Percentiles rank a stretch among this genome's conserved stretches.
These are phyloP conservation scores for Gallinago paraguaiae DNA, from an alignment of 2,113 vertebrate species.

Conservation along the genomic window DNA sequence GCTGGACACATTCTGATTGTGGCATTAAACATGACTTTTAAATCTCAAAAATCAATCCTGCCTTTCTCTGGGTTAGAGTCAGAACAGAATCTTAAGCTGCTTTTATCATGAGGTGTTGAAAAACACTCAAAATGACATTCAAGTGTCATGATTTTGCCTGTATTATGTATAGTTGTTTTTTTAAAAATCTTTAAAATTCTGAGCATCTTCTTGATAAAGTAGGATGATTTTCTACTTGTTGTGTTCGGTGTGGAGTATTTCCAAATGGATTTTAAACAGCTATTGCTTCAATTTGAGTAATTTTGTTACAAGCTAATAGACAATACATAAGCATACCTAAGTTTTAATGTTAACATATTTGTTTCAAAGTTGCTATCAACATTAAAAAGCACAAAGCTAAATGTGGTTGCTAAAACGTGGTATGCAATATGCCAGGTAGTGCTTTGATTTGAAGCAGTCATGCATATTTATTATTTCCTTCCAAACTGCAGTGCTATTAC, in stretches of 20 bases:
- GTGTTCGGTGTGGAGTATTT: conserved; percentile 73
- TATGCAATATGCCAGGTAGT: conserved; percentile 8
- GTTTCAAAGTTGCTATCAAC: conserved; percentile 63
- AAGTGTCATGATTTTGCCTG: conserved; percentile 74
- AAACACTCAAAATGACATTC: conserved; percentile 74
- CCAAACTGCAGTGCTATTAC: conserved; percentile 26
- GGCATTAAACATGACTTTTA: conserved; percentile 3
- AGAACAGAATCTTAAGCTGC: conserved; percentile 52
- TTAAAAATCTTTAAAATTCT: conserved; percentile 74
- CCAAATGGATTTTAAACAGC: conserved; percentile 74
- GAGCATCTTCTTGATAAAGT: conserved; percentile 76
- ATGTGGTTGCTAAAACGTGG: conserved; percentile 61
- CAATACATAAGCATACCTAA: conserved; percentile 34
- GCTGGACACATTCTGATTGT: neutral
- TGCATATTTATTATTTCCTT: conserved; percentile 62
- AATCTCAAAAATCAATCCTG: conserved; percentile 21
- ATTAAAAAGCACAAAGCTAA: conserved; percentile 67
- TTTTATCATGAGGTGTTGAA: conserved; percentile 64
- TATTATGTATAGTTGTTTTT: conserved; percentile 13
- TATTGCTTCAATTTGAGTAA: conserved; percentile 76
- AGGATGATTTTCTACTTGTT: conserved; percentile 73
- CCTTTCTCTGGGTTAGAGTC: conserved; percentile 51
- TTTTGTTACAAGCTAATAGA: conserved; percentile 72
- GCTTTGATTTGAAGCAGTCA: conserved; percentile 49
- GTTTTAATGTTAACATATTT: conserved; percentile 70